These are phyloP conservation scores for Centropus unirufus DNA, from an alignment of 2,113 vertebrate species.

Conservation along the genomic window DNA sequence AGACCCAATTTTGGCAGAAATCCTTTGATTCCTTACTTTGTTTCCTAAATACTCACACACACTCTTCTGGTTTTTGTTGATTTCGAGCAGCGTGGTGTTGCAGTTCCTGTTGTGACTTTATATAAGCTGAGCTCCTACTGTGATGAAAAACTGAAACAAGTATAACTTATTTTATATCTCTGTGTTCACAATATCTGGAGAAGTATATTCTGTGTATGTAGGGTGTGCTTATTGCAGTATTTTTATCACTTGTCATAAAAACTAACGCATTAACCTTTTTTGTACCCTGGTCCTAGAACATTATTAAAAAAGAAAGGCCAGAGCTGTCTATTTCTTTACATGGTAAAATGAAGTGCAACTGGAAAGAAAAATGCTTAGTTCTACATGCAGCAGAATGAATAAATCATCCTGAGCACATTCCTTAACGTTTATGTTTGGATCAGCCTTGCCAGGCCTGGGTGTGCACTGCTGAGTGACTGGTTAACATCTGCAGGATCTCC, in stretches of 20 bases:
- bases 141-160: slow-evolving; percentile 62
- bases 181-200: slow-evolving; percentile 75
- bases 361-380: neutral
- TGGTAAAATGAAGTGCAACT: neutral
- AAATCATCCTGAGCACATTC: neutral
- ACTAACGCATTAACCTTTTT: slow-evolving; percentile 75
- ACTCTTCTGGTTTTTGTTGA: neutral
- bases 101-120: slow-evolving; percentile 56
- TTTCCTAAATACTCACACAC: neutral
- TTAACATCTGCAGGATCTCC: neutral
- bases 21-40: neutral
- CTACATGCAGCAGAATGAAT: neutral
- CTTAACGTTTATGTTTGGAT: accelerated
- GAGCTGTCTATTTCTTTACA: slow-evolving; percentile 32
- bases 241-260: slow-evolving; percentile 68
- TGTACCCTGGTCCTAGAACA: slow-evolving; percentile 66
- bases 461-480: neutral
- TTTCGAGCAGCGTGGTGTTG: slow-evolving; percentile 41
- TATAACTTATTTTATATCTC: slow-evolving; percentile 83
- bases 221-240: slow-evolving; percentile 70
- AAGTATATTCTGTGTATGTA: slow-evolving; percentile 75
- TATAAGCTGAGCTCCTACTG: slow-evolving; percentile 69
- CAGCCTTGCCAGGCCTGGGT: neutral
- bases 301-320: slow-evolving; percentile 68
- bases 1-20: neutral